Evolutionary conservation across 2,888 invertebrate species (phyloP).

Genomic region (Zele albiditarsus): DNA sequence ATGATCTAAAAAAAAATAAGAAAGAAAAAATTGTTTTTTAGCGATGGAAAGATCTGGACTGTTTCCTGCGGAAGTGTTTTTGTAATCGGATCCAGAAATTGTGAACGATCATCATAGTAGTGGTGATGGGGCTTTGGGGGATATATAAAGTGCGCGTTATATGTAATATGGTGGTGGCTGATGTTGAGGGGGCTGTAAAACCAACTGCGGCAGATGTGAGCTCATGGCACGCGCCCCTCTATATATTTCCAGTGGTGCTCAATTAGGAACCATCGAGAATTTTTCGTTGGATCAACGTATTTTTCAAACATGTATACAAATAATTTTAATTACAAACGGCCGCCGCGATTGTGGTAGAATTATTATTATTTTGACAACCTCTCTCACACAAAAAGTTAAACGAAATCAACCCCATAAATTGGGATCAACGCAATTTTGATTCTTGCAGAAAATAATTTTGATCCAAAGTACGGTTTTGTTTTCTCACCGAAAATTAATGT

Average conservation of each 20-base stretch:
- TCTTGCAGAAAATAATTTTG: too few species aligned
- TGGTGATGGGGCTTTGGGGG: constrained; percentile 49
- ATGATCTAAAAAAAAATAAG: constrained; percentile 25
- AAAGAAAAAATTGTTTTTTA: background rate
- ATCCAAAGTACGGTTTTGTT: too few species aligned
- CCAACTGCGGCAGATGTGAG: constrained; percentile 68
- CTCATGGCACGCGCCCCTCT: constrained; percentile 70
- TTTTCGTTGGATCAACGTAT: constrained; percentile 13
- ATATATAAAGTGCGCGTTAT: constrained; percentile 14
- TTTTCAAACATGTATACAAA: too few species aligned
- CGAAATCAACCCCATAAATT: background rate
- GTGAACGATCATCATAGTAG: constrained; percentile 25
- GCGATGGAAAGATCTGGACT: constrained; percentile 56
- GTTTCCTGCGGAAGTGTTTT: constrained; percentile 71
- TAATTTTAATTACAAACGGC: constrained; percentile 12
- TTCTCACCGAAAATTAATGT: too few species aligned
- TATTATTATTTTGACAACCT: too few species aligned
- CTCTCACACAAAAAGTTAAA: too few species aligned
- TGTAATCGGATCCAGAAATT: constrained; percentile 60
- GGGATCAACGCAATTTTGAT: background rate
- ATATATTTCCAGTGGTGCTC: constrained; percentile 60
- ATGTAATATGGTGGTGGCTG: constrained; percentile 56
- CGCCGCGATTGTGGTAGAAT: background rate
- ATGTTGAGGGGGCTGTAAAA: constrained; percentile 61
- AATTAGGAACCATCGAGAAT: constrained; percentile 44